These are phyloP conservation scores for Conus betulinus DNA, from an alignment of 1,140 invertebrate species.

Conservation along the genomic window DNA sequence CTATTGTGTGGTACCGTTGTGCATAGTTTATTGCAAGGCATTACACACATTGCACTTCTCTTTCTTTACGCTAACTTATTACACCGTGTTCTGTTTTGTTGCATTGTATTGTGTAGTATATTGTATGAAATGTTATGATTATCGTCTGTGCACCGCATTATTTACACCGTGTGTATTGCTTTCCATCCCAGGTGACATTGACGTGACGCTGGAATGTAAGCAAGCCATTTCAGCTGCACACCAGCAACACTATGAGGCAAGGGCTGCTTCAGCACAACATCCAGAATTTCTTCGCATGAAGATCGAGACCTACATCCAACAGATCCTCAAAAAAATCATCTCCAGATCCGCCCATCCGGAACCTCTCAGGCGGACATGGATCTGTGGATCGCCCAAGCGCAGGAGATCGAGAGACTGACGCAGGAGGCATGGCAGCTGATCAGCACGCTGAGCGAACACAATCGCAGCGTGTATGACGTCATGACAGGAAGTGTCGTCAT, in stretches of 20 bases:
- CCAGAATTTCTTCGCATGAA: constrained; percentile 37
- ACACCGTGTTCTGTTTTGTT: too few relatives aligned
- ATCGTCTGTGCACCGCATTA: too few relatives aligned
- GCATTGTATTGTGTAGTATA: too few relatives aligned
- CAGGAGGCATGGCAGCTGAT: constrained; percentile 39
- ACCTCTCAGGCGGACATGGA: constrained; percentile 34
- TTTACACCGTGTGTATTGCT: too few relatives aligned
- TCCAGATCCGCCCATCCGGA: constrained; percentile 40
- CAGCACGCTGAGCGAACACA: constrained; percentile 44
- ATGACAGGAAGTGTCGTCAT: constrained; percentile 50
- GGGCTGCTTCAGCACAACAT: not conserved
- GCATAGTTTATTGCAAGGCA: too few relatives aligned
- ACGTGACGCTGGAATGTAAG: constrained; percentile 34
- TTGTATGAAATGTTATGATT: too few relatives aligned
- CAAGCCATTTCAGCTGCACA: not conserved
- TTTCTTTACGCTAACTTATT: too few relatives aligned
- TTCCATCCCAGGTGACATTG: constrained; percentile 41
- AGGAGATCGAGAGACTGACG: constrained; percentile 33
- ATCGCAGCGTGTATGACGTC: constrained; percentile 46
- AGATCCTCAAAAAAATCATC: constrained; percentile 47
- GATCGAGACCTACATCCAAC: constrained; percentile 47
- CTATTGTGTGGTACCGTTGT: too few relatives aligned
- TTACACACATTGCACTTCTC: too few relatives aligned
- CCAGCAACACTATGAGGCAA: not conserved
- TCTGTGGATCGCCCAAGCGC: constrained; percentile 27